Base-by-base conservation (phyloP, 2,113 vertebrate species). In the Nettapus auritus region DNA sequence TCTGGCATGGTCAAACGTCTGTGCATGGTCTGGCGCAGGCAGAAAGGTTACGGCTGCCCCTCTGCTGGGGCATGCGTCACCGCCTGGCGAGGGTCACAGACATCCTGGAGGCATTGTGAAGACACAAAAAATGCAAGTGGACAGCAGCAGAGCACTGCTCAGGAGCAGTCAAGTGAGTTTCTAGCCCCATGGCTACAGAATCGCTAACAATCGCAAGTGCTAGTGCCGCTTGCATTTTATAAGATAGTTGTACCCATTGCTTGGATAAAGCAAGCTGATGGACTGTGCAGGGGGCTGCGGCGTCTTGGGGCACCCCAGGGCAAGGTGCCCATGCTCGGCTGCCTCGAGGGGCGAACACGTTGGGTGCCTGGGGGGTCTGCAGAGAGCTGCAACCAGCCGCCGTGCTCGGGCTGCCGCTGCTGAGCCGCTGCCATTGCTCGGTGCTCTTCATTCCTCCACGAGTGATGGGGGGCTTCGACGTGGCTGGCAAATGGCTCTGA, bases 61-160 rank as follows among this genome's bases (percentile, higher is more conserved):
- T 0, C 76, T 60, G 60, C 60, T 26, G 33, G 5, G 4, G 25
- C 46, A 48, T 7, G 2, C 5, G 0, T 22, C 2, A 0, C 34
- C 13, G 6, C 56, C 48, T 34, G 56, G 25, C 29, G 28, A 17
- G 28, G 42, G 15, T 66, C 57, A 33, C 25, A 4, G 44, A 11
- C 5, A 22, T 10, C 15, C 40, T 42, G 77, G n/a, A 71, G 21
- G 12, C 53, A 60, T 50, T 55, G 14, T 25, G 60, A 50, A 66
- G 26, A 33, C 56, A 53, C 10, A 28, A 63, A n/a, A 66, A 55
- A 38, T 13, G 18, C 23, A 48, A 55, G 26, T 5, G 53, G 26
- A 25, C 29, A 53, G 2, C 60, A 63, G 40, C 1, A 20, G 40
- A 42, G 26, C 28, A 48, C 48, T n/a, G 60, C 60, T 56, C 55